phyloP scores from a whole-genome alignment of 2,797 vertebrate species.

The Myotis findleyi region DNA sequence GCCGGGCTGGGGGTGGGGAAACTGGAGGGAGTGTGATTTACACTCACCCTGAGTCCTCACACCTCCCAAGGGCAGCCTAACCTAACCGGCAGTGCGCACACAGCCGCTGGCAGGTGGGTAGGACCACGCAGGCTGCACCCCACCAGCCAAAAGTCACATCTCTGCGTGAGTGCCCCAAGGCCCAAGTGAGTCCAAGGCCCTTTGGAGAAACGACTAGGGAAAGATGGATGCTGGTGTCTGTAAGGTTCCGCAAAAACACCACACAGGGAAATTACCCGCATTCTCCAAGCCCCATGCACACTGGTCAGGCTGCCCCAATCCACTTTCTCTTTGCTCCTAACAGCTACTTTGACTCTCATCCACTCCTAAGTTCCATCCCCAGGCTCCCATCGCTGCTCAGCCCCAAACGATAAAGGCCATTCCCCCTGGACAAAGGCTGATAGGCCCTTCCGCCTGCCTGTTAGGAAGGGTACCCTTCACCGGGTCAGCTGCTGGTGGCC shows the following conservation, averaged over 20 bases:
- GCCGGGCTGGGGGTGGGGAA: slow-evolving; percentile 47
- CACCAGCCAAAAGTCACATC: neutral
- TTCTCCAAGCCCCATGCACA: neutral
- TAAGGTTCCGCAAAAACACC: neutral
- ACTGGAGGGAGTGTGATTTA: slow-evolving; percentile 74
- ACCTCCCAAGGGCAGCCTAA: slow-evolving; percentile 69
- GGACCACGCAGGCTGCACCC: rapidly evolving
- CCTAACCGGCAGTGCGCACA: neutral
- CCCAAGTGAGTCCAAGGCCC: neutral
- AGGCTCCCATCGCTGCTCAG: neutral
- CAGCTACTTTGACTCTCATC: neutral
- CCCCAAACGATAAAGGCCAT: neutral
- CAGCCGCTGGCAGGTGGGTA: neutral
- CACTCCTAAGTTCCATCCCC: neutral
- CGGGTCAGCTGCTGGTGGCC: neutral
- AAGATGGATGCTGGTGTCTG: neutral
- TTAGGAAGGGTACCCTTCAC: neutral
- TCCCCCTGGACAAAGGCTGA: neutral
- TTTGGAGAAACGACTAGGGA: neutral
- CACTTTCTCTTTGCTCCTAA: neutral
- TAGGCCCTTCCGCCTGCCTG: neutral
- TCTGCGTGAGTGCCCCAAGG: neutral
- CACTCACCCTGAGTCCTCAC: slow-evolving; percentile 74
- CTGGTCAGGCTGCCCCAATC: neutral
- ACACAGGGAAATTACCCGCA: neutral